A percentile compares a stretch with the other conserved stretches of the same genome.
Evolutionary conservation across 1,140 invertebrate genomes (phyloP).

Genomic region (Lepeophtheirus salmonis): DNA sequence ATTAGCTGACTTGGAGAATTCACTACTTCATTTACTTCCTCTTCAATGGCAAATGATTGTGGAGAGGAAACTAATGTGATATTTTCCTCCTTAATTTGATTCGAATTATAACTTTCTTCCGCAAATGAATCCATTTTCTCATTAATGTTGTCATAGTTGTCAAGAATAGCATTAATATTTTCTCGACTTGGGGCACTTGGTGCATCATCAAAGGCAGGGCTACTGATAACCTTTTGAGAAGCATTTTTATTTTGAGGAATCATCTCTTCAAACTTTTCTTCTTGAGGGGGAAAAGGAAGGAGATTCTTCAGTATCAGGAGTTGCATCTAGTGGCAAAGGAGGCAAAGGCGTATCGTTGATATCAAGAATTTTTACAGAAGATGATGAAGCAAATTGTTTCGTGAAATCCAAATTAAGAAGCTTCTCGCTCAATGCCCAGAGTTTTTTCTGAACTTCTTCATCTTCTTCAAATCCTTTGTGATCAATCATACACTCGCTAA

Average conservation of each 20-base stretch:
- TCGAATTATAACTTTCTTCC: too few species aligned
- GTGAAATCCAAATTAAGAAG: background rate
- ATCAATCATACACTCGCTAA: background rate
- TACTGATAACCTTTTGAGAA: background rate
- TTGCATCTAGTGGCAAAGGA: background rate
- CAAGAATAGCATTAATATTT: background rate
- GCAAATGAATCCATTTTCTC: background rate
- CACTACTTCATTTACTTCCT: background rate
- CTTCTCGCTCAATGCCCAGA: background rate
- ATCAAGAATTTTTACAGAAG: background rate
- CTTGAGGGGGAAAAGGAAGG: background rate
- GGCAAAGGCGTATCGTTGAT: background rate
- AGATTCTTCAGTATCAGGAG: background rate
- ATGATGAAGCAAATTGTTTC: background rate
- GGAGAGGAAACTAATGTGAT: background rate
- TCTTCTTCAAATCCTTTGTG: background rate
- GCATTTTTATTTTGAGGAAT: background rate
- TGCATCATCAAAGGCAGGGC: background rate
- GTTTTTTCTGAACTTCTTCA: background rate
- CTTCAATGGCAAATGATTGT: background rate
- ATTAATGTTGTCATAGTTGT: background rate
- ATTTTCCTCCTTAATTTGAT: background rate
- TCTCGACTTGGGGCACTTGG: background rate
- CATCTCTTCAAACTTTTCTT: background rate
- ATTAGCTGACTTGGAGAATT: too few species aligned